Base-by-base conservation (phyloP, 2,888 invertebrate species). In the Gerris lacustris region DNA sequence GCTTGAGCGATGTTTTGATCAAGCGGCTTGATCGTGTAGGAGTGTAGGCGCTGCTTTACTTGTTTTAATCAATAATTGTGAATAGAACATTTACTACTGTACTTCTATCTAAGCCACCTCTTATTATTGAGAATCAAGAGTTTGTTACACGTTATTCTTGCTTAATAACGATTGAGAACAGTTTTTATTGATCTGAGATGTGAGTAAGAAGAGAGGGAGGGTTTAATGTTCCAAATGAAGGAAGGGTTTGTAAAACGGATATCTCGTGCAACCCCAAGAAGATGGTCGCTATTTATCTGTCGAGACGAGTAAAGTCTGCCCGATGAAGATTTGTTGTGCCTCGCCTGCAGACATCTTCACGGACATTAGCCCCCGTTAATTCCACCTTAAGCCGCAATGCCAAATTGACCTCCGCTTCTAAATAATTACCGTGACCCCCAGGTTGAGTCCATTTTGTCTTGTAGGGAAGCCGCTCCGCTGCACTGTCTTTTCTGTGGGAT, bases 251-350 rank as follows among this genome's bases (percentile, higher is more conserved):
- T 55, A 55, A 55, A 5, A 55, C 11, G 15, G 15, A 55, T 15
- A 55, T 55, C 55, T 55, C 15, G 55, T 55, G 55, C 55, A 55
- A 55, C 55, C 55, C 55, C 55, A 55, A 55, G 55, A 55, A 55
- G 15, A 55, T 5, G 55, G 15, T 55, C 55, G 2, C 55, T 31
- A 55, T 55, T 55, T 55, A 55, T 55, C 55, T 55, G 55, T 55
- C 55, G 9, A 55, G 55, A 31, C 31, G 55, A 55, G 55, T 9
- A 11, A 55, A 55, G 55, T 55, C 15, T 55, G 9, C 55, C 15
- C 55, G 9, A 55, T 55, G 55, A 55, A 55, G 55, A 55, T 55
- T 55, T 55, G 55, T 55, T 11, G 9, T 55, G 55, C 55, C 55
- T 55, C 15, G 11, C 55, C 9, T 55, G 55, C 55, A 55, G 55